Evolutionary conservation across 2,888 invertebrate genomes (phyloP), one percentile per base, ranked within the genome.

Genomic region (Leuctra nigra): DNA sequence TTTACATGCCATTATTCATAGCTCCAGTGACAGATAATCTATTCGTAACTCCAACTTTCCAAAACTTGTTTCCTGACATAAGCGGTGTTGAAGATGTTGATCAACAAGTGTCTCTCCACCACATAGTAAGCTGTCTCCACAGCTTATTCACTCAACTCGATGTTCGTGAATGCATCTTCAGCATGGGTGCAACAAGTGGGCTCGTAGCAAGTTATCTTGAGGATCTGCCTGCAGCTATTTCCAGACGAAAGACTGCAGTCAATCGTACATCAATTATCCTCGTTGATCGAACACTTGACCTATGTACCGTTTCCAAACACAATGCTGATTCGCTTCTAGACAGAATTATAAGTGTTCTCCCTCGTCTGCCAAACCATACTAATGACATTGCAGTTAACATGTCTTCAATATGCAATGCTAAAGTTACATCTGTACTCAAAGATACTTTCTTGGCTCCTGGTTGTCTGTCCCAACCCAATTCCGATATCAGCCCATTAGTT

Each of bases 361-460:
- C 84, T 0, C 73, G 76, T 62, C 76, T 85, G 47, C 81, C 81
- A 0, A 79, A 79, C 53, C 85, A 85, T 66, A 70, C 72, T 39
- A 80, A 77, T 63, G 86, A 86, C 65, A 77, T 84, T 2, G 78
- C 80, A 9, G 76, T 86, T 1, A 77, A 82, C 62, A 81, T 85
- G 81, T 75, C 80, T n/a, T 70, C 78, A 0, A 66, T 85, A 1
- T 80, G 82, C 65, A 69, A 74, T 58, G 75, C 76, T 60, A 73
- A 72, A 65, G 68, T 71, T 11, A 35, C 36, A n/a, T 54, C 56
- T n/a, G 22, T 54, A 23, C n/a, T 54, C 11, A 57, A 60, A 48
- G 62, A 63, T 54, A 60, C 58, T 57, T 61, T 61, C 66, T 2
- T 69, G 66, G 22, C 72, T 69, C 57, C 73, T 70, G 22, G 72